Percentiles rank a stretch among this genome's conserved stretches.
phyloP scores from a whole-genome alignment of 2,797 vertebrate genomes.

The Falco concolor region DNA sequence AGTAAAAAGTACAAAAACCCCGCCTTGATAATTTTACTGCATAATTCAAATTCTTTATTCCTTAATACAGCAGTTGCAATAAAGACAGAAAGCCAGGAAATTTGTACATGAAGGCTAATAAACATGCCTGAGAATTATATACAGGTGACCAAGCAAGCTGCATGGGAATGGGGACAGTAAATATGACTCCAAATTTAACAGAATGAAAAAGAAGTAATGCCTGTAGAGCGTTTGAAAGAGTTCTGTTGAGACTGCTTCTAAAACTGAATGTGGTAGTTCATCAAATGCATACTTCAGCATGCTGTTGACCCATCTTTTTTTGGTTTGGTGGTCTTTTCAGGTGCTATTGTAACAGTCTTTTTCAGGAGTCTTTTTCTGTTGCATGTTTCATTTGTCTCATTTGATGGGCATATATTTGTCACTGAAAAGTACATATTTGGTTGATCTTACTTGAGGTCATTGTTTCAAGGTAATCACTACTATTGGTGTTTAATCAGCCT shows the following conservation, averaged over 20 bases:
- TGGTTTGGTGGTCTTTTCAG: background rate
- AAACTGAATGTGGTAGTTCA: background rate
- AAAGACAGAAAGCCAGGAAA: background rate
- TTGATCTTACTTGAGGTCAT: background rate
- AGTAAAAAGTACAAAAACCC: background rate
- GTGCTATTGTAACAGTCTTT: background rate
- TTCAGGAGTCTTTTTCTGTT: background rate
- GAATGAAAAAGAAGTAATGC: background rate
- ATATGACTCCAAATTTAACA: background rate
- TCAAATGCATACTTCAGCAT: background rate
- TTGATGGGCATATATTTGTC: background rate
- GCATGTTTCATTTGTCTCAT: background rate
- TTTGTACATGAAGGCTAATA: background rate
- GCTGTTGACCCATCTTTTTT: background rate
- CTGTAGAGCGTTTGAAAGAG: background rate
- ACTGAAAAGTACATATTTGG: background rate
- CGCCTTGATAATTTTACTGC: background rate
- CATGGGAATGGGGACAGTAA: background rate
- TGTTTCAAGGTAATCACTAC: background rate
- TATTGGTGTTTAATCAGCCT: background rate
- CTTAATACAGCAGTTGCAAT: background rate
- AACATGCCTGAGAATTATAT: background rate
- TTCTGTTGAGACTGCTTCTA: background rate
- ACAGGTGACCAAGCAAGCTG: background rate
- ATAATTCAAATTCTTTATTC: background rate